Evolutionary conservation across 30 jellyfish, hydroid and myxozoan species (phyloP).

Genomic region (Sanderia malayensis): DNA sequence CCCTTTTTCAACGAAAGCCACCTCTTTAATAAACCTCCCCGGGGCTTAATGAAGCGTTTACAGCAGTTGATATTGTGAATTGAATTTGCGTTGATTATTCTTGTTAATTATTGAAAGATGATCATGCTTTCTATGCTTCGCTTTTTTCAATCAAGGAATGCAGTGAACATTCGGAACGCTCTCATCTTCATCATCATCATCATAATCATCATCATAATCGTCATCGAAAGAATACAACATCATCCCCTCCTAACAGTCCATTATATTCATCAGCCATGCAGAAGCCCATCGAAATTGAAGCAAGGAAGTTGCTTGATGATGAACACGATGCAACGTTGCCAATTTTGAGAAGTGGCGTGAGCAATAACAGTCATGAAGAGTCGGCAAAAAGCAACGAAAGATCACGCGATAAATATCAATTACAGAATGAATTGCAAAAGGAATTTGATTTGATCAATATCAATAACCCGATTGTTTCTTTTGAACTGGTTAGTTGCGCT

Average conservation of each 20-base stretch:
- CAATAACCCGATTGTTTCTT: constrained; percentile 72
- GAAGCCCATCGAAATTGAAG: constrained; percentile 24
- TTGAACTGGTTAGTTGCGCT: constrained; percentile 62
- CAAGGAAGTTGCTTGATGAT: constrained; percentile 5
- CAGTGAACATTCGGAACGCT: constrained; percentile 57
- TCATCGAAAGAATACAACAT: constrained; percentile 13
- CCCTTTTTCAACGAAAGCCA: too few relatives aligned
- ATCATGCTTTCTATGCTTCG: too few relatives aligned
- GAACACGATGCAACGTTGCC: background rate
- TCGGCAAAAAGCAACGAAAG: constrained; percentile 7
- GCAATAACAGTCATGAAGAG: constrained; percentile 6
- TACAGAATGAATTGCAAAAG: constrained; percentile 62
- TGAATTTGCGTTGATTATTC: too few relatives aligned
- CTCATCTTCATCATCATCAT: constrained; percentile 40
- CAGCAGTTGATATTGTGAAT: too few relatives aligned
- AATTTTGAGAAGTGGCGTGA: too few relatives aligned
- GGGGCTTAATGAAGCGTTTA: too few relatives aligned
- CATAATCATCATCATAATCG: constrained; percentile 35
- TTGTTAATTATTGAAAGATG: too few relatives aligned
- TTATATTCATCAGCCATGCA: constrained; percentile 40
- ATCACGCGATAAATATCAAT: constrained; percentile 11
- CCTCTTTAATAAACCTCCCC: too few relatives aligned
- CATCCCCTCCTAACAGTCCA: constrained; percentile 49
- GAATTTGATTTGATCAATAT: constrained; percentile 82
- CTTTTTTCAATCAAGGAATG: constrained; percentile 38